Conservation (phyloP, 2,888 invertebrate genomes). For the Sussaba pulchella region DNA sequence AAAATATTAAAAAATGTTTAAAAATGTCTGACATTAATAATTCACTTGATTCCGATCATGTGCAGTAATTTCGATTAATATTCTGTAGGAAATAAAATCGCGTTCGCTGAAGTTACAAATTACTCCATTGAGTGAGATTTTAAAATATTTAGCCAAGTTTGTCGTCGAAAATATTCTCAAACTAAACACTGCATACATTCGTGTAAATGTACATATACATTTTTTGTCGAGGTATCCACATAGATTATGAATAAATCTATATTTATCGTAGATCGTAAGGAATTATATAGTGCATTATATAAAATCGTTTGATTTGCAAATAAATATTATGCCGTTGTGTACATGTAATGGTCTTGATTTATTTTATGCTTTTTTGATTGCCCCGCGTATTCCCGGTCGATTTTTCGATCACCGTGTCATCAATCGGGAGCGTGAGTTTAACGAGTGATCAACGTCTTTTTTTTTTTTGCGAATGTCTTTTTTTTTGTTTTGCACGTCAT, state of each 20-base stretch:
- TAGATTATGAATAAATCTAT: conserved; percentile 64
- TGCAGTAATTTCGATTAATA: not conserved
- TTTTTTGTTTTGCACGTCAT: conserved; percentile 61
- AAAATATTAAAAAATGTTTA: not conserved
- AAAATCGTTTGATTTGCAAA: conserved; percentile 81
- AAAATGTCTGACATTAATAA: not conserved
- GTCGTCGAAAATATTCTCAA: not conserved
- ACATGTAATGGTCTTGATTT: conserved; percentile 82
- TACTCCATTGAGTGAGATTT: not conserved
- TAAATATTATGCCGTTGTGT: conserved; percentile 83
- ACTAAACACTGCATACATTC: conserved; percentile 50
- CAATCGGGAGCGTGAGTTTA: conserved; percentile 16
- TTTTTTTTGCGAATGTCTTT: conserved; percentile 39
- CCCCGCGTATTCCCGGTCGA: conserved; percentile 71
- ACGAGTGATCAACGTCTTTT: conserved; percentile 42
- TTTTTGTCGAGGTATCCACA: conserved; percentile 46
- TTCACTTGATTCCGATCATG: no score
- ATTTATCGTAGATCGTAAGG: conserved; percentile 77
- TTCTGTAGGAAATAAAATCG: not conserved
- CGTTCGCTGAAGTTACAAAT: not conserved
- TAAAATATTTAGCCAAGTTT: not conserved
- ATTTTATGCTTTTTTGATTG: conserved; percentile 78
- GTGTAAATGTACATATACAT: conserved; percentile 63
- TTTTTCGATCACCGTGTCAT: conserved; percentile 19
- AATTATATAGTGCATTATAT: conserved; percentile 80